Evolutionary conservation across 1,140 invertebrate genomes (phyloP), one percentile per base, ranked within the genome.

Genomic region (Colletes latitarsis): DNA sequence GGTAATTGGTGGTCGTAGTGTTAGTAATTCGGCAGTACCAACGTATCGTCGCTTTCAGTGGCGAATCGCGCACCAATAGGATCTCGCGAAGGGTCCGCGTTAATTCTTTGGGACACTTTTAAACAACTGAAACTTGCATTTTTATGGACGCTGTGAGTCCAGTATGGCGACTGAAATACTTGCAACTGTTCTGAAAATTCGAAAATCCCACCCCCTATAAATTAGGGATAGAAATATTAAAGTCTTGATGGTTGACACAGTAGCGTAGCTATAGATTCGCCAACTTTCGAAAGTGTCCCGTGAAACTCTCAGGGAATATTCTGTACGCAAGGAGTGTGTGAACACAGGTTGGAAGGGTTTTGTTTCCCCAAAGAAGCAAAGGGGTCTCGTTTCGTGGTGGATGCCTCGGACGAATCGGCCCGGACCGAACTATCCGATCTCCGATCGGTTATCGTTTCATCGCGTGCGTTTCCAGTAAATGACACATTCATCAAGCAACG

Each of bases 381-480:
- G 43, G 43, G 43, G 8, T 43, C 43, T 43, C 43, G 43, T 43
- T 43, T n/a, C n/a, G n/a, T 43, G 1, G 5, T 10, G 17, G 6
- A 43, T 46, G 19, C 63, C 9, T 64, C 30, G 63, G 63, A 8
- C 39, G 46, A 68, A 21, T 52, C 55, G 43, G 12, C 21, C 3
- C 52, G 68, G 4, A 6, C 19, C 12, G 9, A 52, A 15, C 62
- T 46, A 41, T 60, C 19, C 12, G n/a, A 15, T 30, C 30, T 55
- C 17, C 46, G 21, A 67, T 78, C 76, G 41, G 70, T 78, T 71
- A 78, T 72, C 15, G 39, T 30, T 72, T 71, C 43, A 30, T 52
- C 77, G 74, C 77, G 77, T 73, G 76, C 69, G 77, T 82, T 73
- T 82, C 76, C 57, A 69, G 57, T 62, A 82, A 84, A 82, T 74